Evolutionary conservation across 2,797 vertebrate species (phyloP).

Genomic region (Denticeps clupeoides): DNA sequence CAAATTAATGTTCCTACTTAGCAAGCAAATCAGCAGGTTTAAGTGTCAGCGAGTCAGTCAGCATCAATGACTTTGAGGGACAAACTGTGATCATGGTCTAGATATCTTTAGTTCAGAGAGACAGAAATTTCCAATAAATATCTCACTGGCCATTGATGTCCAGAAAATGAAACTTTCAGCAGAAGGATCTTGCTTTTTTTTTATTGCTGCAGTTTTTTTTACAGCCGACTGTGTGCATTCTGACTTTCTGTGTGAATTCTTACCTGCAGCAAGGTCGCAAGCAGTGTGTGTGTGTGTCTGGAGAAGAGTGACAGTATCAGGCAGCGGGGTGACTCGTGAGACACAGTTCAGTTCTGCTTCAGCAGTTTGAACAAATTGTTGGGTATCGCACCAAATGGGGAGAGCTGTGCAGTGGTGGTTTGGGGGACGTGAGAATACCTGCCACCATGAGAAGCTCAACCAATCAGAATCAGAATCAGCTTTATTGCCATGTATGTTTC

Average conservation of each 20-base stretch:
- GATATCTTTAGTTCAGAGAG: too few species aligned
- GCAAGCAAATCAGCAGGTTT: too few species aligned
- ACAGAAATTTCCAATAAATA: slow-evolving; percentile 1
- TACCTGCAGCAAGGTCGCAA: slow-evolving; percentile 29
- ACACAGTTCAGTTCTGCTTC: slow-evolving; percentile 36
- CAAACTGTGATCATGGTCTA: too few species aligned
- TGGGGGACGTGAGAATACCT: too few species aligned
- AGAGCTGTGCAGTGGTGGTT: too few species aligned
- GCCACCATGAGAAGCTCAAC: too few species aligned
- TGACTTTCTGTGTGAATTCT: slow-evolving; percentile 17
- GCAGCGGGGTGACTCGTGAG: slow-evolving; percentile 24
- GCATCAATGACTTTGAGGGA: too few species aligned
- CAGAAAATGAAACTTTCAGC: slow-evolving; percentile 11
- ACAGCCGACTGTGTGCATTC: slow-evolving; percentile 25
- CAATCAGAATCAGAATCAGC: too few species aligned
- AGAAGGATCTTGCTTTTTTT: slow-evolving; percentile 6
- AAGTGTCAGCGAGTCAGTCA: too few species aligned
- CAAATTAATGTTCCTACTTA: too few species aligned
- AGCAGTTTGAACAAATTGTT: slow-evolving; percentile 40
- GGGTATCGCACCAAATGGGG: slow-evolving; percentile 37
- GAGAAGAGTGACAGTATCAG: slow-evolving; percentile 20
- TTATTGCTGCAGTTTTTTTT: too few species aligned
- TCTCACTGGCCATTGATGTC: neutral
- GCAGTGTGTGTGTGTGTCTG: slow-evolving; percentile 3
- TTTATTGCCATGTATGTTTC: too few species aligned